Base-by-base conservation (phyloP, 1,140 invertebrate species). In the Glossosoma conforme region DNA sequence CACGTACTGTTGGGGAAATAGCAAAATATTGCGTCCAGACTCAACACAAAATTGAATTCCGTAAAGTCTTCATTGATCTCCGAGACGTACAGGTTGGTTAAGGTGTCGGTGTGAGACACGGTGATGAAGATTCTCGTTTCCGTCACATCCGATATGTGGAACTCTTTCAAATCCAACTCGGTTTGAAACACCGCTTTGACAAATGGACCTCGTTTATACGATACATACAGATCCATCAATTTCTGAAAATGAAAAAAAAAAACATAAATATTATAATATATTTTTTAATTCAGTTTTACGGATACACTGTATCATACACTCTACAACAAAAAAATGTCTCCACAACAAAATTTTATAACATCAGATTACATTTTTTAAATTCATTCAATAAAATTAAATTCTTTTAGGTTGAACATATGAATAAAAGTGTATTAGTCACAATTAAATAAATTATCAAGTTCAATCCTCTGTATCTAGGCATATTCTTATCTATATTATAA, bases 91-190 rank as follows among this genome's bases (percentile, higher is more conserved):
- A 96, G 73, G 71, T 94, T 85, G 3, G 87, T 80, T 3, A 80
- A 61, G 4, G 76, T 81, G 35, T 84, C 77, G 2, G 83, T 80
- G 65, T 93, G 90, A 64, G 83, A 83, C n/a, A 91, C 86, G 58
- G 88, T 87, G 33, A 93, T 78, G 61, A 95, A 84, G 40, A 89
- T 77, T 69, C 89, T 79, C 54, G 82, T 84, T 54, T 86, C 82
- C 6, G 84, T 83, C 1, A 92, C 86, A 65, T 95, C 91, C 2
- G 84, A 87, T 19, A 95, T 80, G 62, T 89, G 88, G 65, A 84
- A 93, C 54, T 88, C 84, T 61, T 72, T 75, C 10, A 79, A 70
- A 13, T 80, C 70, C 3, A 85, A 61, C 52, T 82, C 77, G 0
- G 82, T 81, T 42, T 87, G 82, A 64, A 95, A 93, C 36, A 82